phyloP scores from a whole-genome alignment of 2,797 vertebrate species.

The Phyllotis vaccarum region DNA sequence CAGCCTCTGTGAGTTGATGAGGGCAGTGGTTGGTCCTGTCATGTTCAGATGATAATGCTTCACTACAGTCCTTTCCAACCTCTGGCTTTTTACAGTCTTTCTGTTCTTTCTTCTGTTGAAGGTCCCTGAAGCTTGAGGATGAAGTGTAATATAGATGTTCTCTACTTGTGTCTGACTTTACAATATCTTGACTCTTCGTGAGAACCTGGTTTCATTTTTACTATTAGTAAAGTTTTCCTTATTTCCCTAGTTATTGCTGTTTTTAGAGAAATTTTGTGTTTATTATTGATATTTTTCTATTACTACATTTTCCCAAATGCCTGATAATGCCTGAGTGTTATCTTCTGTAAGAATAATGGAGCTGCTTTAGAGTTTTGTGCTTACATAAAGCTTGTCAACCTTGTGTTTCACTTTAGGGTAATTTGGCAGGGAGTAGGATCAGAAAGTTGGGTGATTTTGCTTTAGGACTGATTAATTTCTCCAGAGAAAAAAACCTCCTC shows the following conservation, averaged over 20 bases:
- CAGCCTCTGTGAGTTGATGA: not conserved
- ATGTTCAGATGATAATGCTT: not conserved
- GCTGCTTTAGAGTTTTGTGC: not conserved
- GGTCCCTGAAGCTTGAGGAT: not conserved
- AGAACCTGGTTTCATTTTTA: not conserved
- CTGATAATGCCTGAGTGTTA: not conserved
- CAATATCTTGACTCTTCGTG: not conserved
- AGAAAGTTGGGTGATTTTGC: conserved; percentile 5
- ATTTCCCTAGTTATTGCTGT: conserved; percentile 1
- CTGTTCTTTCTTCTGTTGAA: not conserved
- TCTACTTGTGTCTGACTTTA: not conserved
- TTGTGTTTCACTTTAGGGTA: not conserved
- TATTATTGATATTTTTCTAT: conserved; percentile 19
- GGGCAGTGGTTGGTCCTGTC: not conserved
- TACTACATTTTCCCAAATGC: conserved; percentile 8
- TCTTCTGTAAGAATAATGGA: not conserved
- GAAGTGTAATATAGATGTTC: not conserved
- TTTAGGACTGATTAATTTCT: conserved; percentile 17
- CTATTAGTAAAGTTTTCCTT: conserved; percentile 42
- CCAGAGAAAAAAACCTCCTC: not conserved
- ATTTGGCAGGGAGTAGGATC: not conserved
- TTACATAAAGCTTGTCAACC: not conserved
- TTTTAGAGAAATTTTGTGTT: conserved; percentile 30
- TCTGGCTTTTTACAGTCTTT: not conserved
- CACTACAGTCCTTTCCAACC: not conserved